phyloP scores from a whole-genome alignment of 2,113 vertebrate species.

The Lycocorax pyrrhopterus region DNA sequence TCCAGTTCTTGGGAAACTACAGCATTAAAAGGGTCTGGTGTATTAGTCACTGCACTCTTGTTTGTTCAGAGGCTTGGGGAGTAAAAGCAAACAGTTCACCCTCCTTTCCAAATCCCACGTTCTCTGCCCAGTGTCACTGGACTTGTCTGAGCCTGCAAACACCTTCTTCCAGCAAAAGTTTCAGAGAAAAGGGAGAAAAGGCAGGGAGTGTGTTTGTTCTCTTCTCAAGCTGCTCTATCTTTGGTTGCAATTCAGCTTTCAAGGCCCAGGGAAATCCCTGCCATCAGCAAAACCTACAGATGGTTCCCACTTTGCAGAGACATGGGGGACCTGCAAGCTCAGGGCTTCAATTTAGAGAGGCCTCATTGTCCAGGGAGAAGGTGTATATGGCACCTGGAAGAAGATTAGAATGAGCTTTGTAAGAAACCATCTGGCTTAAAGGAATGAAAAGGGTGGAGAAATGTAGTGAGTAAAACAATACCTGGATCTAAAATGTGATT shows the following conservation, averaged over 20 bases:
- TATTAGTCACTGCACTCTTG: background rate
- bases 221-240: background rate
- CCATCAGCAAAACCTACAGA: background rate
- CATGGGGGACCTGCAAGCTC: background rate
- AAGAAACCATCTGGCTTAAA: background rate
- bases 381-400: background rate
- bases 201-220: background rate
- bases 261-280: background rate
- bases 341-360: background rate
- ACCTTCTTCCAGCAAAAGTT: background rate
- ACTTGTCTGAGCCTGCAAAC: conserved; percentile 1
- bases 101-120: background rate
- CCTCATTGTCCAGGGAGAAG: background rate
- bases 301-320: background rate
- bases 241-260: background rate
- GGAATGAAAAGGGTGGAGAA: background rate
- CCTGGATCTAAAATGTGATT: background rate
- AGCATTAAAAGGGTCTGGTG: background rate
- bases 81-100: background rate
- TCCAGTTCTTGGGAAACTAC: background rate
- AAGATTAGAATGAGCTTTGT: background rate
- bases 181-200: background rate
- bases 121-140: background rate
- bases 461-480: background rate
- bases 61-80: background rate